Percentiles rank a stretch among this genome's conserved stretches.
These are phyloP conservation scores for Nomada ferruginata DNA, from an alignment of 2,888 invertebrate genomes.

Conservation along the genomic window DNA sequence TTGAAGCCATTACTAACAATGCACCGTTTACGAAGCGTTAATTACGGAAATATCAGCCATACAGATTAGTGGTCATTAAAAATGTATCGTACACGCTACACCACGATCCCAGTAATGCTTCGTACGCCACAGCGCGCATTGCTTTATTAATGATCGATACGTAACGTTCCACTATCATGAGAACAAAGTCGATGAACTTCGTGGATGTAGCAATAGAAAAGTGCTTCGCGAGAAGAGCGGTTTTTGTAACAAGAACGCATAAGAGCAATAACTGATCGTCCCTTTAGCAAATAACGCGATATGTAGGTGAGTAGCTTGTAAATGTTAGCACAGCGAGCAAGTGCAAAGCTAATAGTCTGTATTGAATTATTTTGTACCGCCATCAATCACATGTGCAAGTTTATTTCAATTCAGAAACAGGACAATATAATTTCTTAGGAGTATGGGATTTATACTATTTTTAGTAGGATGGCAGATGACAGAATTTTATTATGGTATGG, in stretches of 20 bases:
- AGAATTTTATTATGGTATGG: no score
- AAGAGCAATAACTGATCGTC: conserved; percentile 26
- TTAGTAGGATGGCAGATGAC: no score
- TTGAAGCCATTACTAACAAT: background rate
- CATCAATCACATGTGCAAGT: background rate
- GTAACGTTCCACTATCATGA: conserved; percentile 36
- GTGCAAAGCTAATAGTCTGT: conserved; percentile 4
- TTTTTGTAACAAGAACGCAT: background rate
- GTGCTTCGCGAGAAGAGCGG: background rate
- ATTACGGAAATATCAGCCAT: conserved; percentile 6
- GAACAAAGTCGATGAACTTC: conserved; percentile 39
- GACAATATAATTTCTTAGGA: no score
- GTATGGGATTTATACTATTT: no score
- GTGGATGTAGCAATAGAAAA: background rate
- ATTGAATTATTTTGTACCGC: background rate
- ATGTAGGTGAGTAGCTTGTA: conserved; percentile 36
- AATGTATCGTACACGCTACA: conserved; percentile 1
- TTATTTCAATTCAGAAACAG: no score
- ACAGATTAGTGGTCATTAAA: conserved; percentile 5
- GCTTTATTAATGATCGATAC: conserved; percentile 41
- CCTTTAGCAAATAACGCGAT: conserved; percentile 4
- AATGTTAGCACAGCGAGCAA: conserved; percentile 17
- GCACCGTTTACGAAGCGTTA: background rate
- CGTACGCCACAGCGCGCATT: background rate
- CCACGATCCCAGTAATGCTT: background rate